A percentile compares a stretch with the other conserved stretches of the same genome.
Conservation (phyloP, 2,888 invertebrate genomes). For the Zelleria hepariella region DNA sequence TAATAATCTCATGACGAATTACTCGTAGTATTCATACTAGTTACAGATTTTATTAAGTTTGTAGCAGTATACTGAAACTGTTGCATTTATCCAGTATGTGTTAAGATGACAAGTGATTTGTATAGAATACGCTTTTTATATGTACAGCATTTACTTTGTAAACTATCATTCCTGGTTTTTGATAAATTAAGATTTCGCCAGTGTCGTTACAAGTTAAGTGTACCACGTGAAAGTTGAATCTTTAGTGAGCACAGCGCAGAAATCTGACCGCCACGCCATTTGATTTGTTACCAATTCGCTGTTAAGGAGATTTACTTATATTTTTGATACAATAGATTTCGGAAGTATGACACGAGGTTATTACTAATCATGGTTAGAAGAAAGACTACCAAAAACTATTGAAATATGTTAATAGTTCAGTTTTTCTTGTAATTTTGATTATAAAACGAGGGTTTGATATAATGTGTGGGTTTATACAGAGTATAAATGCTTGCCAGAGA, state of each 20-base stretch:
- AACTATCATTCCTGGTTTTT: conserved; percentile 55
- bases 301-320: conserved; percentile 3
- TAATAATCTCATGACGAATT: conserved; percentile 38
- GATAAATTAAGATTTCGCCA: neutral
- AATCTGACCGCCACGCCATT: conserved; percentile 7
- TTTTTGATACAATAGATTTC: conserved; percentile 1
- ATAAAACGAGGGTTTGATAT: neutral
- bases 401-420: neutral
- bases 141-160: conserved; percentile 55
- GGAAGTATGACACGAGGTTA: neutral
- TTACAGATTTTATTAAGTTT: conserved; percentile 23
- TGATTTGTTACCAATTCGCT: conserved; percentile 6
- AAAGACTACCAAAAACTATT: neutral
- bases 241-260: neutral
- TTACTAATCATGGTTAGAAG: neutral
- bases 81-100: conserved; percentile 60
- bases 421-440: neutral
- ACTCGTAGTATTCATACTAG: conserved; percentile 49
- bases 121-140: conserved; percentile 58
- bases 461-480: neutral
- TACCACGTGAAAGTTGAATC: neutral
- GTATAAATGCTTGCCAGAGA: neutral
- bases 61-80: conserved; percentile 46
- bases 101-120: conserved; percentile 55
- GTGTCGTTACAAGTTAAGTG: neutral